Evolutionary conservation across 2,113 vertebrate species (phyloP).

Genomic region (Crotalus helleri): DNA sequence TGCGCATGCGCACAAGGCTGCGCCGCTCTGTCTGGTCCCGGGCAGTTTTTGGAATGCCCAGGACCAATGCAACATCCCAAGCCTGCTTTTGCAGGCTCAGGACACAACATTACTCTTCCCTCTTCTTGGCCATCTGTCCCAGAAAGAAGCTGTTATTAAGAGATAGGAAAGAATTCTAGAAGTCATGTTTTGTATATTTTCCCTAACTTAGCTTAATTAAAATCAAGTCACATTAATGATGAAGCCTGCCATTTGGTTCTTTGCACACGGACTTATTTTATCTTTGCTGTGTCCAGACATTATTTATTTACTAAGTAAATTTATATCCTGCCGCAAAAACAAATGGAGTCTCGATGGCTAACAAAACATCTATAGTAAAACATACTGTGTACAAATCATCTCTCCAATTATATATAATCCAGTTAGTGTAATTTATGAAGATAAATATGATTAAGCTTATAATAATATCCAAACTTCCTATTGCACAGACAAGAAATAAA

Average conservation of each 20-base stretch:
- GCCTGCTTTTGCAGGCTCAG: too few relatives aligned
- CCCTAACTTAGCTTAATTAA: neutral
- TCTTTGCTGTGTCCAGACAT: neutral
- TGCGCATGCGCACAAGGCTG: too few relatives aligned
- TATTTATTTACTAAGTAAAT: neutral
- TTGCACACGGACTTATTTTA: neutral
- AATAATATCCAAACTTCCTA: neutral
- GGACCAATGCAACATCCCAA: too few relatives aligned
- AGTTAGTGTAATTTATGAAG: neutral
- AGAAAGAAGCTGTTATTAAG: neutral
- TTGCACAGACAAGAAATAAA: constrained; percentile 23
- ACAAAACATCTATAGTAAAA: neutral
- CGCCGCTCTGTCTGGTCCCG: too few relatives aligned
- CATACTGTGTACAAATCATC: neutral
- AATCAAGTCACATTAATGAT: neutral
- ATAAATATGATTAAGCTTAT: neutral
- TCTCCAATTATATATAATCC: neutral
- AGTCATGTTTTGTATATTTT: neutral
- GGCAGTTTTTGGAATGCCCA: too few relatives aligned
- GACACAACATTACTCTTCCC: neutral
- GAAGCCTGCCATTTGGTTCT: neutral
- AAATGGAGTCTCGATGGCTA: neutral
- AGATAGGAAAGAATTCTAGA: neutral
- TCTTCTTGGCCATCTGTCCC: neutral
- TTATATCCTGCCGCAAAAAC: neutral